Conservation (phyloP, 2,888 invertebrate species). For the Agrotis exclamationis region DNA sequence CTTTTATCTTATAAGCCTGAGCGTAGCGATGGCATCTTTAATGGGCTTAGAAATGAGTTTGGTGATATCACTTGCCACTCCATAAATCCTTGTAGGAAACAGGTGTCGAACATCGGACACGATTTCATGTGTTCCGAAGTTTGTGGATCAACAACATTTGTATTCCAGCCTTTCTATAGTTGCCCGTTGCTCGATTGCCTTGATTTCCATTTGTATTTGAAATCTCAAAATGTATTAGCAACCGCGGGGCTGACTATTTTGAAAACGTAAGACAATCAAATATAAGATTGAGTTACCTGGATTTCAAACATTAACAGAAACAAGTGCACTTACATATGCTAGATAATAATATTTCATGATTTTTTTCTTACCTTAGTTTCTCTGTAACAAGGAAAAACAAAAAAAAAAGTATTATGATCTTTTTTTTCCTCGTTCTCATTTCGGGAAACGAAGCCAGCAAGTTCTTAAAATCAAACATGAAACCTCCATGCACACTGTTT, state of each 20-base stretch:
- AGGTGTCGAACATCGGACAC: too few relatives aligned
- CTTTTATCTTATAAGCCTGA: background rate
- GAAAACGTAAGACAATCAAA: too few relatives aligned
- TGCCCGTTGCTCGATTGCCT: background rate
- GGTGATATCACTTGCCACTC: background rate
- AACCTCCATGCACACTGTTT: background rate
- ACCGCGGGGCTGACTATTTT: too few relatives aligned
- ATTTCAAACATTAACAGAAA: background rate
- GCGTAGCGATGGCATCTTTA: too few relatives aligned
- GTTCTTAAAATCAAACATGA: background rate
- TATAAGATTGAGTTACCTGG: too few relatives aligned
- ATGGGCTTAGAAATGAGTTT: too few relatives aligned
- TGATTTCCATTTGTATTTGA: slow-evolving; percentile 25
- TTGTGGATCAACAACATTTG: too few relatives aligned
- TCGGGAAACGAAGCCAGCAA: background rate
- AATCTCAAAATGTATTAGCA: background rate
- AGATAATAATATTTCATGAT: background rate
- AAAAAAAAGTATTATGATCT: background rate
- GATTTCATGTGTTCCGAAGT: too few relatives aligned
- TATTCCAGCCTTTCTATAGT: too few relatives aligned
- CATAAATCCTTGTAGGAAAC: too few relatives aligned
- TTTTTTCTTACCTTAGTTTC: background rate
- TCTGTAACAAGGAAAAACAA: background rate
- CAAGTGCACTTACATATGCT: background rate
- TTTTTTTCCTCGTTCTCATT: background rate